Conservation (phyloP, 2,113 vertebrate species). For the Hyperoodon ampullatus region DNA sequence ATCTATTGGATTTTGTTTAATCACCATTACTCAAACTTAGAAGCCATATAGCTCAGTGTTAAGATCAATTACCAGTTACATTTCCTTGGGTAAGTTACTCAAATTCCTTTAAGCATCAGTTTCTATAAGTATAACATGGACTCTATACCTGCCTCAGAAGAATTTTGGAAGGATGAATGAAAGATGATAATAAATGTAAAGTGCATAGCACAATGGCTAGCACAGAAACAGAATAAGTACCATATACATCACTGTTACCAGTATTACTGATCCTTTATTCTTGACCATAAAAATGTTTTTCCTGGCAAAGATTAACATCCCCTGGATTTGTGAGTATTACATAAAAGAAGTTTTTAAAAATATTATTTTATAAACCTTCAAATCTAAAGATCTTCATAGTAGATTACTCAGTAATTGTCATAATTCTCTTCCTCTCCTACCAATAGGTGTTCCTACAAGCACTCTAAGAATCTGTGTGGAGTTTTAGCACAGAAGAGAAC, state of each 20-base stretch:
- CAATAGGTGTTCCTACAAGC: not conserved
- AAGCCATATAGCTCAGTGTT: not conserved
- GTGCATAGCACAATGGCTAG: not conserved
- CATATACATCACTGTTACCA: not conserved
- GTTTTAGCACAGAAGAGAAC: not conserved
- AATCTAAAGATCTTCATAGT: not conserved
- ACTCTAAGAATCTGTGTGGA: not conserved
- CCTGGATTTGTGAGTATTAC: not conserved
- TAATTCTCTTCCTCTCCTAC: not conserved
- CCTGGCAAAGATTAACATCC: not conserved
- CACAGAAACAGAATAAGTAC: not conserved
- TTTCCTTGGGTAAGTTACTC: not conserved
- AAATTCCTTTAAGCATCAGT: not conserved
- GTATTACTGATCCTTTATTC: not conserved
- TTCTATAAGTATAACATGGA: not conserved
- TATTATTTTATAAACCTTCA: not conserved
- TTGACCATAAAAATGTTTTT: not conserved
- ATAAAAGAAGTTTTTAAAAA: not conserved
- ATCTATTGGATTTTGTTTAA: not conserved
- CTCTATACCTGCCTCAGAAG: not conserved
- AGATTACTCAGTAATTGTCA: not conserved
- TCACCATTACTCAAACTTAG: not conserved
- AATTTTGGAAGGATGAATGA: not conserved
- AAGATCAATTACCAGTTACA: not conserved
- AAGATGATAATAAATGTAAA: not conserved